These are phyloP conservation scores for Esox lucius DNA, from an alignment of 2,797 vertebrate genomes.

Conservation along the genomic window DNA sequence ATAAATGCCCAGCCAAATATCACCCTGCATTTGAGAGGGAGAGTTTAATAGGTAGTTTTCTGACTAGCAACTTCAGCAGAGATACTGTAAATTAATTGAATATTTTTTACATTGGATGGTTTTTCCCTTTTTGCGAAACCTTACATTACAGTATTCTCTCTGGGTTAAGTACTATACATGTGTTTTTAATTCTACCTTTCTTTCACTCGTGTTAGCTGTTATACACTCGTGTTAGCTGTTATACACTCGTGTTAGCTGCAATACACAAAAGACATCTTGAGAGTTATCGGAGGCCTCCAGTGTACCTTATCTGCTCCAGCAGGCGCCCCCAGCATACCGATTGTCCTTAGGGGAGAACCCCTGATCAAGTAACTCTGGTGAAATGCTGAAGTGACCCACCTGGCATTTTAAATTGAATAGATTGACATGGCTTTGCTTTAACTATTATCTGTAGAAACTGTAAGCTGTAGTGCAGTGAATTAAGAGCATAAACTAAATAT, in stretches of 20 bases:
- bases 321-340: slow-evolving; percentile 79
- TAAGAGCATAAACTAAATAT: too few relatives aligned
- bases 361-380: slow-evolving; percentile 81
- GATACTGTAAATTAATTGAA: neutral
- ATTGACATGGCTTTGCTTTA: too few relatives aligned
- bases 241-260: too few relatives aligned
- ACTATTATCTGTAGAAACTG: too few relatives aligned
- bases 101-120: neutral
- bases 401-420: neutral
- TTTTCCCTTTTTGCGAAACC: neutral
- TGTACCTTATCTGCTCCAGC: neutral
- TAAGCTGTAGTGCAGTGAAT: too few relatives aligned
- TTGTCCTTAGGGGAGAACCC: slow-evolving; percentile 80
- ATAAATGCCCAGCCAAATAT: neutral
- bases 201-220: slow-evolving; percentile 5
- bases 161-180: neutral
- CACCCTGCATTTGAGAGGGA: neutral
- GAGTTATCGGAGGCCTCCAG: neutral
- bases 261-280: neutral
- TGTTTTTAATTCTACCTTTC: neutral
- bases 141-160: neutral
- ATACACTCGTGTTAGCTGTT: slow-evolving; percentile 6
- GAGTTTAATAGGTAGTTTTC: neutral
- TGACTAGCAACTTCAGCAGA: neutral
- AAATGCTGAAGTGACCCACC: neutral